Evolutionary conservation across 2,888 invertebrate genomes (phyloP).

Genomic region (Imbricaverruca yamaguchii): DNA sequence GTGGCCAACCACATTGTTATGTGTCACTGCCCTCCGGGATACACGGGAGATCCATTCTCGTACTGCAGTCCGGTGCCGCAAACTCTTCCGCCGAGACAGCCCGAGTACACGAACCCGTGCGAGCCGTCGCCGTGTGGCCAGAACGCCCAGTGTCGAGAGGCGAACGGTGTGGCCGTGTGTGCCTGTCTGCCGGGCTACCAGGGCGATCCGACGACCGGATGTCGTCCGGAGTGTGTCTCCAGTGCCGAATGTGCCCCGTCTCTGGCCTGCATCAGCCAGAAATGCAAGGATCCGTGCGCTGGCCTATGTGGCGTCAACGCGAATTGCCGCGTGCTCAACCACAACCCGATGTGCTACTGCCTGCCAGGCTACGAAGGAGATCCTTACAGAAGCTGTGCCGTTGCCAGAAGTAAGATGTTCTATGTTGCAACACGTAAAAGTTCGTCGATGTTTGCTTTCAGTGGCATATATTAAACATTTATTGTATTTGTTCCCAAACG

Average conservation of each 20-base stretch:
- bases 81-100: not conserved
- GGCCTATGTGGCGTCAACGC: conserved; percentile 48
- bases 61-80: conserved; percentile 40
- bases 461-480: too few species aligned
- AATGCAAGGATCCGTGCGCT: conserved; percentile 52
- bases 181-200: conserved; percentile 38
- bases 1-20: conserved; percentile 67
- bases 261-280: conserved; percentile 54
- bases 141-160: conserved; percentile 59
- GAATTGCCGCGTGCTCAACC: conserved; percentile 36
- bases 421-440: too few species aligned
- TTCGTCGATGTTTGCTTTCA: too few species aligned
- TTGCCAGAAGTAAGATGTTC: too few species aligned
- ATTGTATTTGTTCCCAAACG: too few species aligned
- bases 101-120: conserved; percentile 24
- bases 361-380: too few species aligned
- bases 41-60: conserved; percentile 61
- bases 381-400: too few species aligned
- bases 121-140: conserved; percentile 54
- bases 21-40: conserved; percentile 63
- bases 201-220: conserved; percentile 51
- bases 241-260: conserved; percentile 65
- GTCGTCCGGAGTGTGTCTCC: conserved; percentile 65
- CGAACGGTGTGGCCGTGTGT: conserved; percentile 49
- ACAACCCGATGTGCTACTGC: conserved; percentile 43